Conservation (phyloP, 2,797 vertebrate species). For the Mionectes olivaceus region DNA sequence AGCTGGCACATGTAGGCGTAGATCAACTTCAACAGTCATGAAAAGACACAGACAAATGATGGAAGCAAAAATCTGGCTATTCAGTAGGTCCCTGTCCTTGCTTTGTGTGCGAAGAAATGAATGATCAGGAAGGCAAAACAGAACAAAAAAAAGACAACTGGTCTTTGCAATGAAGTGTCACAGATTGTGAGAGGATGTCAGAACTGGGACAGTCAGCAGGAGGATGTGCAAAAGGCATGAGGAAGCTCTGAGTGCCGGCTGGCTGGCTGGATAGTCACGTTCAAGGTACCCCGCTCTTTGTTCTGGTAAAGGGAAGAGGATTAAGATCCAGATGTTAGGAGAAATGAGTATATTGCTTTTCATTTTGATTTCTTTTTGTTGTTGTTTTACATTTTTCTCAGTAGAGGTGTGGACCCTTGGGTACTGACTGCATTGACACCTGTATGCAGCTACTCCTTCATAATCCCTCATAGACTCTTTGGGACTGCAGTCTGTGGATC, state of each 20-base stretch:
- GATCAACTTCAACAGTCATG: neutral
- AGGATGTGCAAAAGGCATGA: neutral
- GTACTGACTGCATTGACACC: neutral
- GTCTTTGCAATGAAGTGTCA: neutral
- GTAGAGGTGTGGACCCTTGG: accelerated
- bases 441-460: neutral
- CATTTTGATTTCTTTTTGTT: neutral
- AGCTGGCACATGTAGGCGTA: accelerated
- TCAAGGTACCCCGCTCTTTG: neutral
- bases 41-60: neutral
- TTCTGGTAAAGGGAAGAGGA: neutral
- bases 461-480: neutral
- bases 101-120: neutral
- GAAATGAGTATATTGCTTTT: neutral
- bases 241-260: neutral
- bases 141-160: neutral
- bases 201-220: neutral
- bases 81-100: neutral
- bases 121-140: neutral
- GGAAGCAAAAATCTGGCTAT: neutral
- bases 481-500: neutral
- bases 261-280: neutral
- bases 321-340: neutral
- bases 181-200: neutral
- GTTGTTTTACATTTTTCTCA: neutral